phyloP scores from a whole-genome alignment of 2,113 vertebrate species.

The Rhizomys pruinosus region DNA sequence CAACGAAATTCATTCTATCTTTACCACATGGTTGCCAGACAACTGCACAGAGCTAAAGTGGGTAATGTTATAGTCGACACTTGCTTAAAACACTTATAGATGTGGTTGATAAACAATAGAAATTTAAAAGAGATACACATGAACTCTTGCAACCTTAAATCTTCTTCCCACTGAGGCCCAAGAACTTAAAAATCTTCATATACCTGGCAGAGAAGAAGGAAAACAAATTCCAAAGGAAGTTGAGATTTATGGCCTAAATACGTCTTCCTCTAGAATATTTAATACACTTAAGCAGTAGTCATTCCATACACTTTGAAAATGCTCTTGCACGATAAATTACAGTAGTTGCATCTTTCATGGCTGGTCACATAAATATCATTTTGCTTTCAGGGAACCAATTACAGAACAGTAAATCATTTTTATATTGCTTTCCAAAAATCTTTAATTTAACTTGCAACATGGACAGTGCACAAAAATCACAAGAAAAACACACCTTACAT shows the following conservation, averaged over 20 bases:
- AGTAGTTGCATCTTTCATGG: slow-evolving; percentile 73
- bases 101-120: slow-evolving; percentile 64
- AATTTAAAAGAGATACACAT: slow-evolving; percentile 61
- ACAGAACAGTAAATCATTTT: slow-evolving; percentile 79
- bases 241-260: slow-evolving; percentile 76
- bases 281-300: slow-evolving; percentile 70
- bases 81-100: slow-evolving; percentile 65
- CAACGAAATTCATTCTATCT: slow-evolving; percentile 57
- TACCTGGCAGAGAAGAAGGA: slow-evolving; percentile 64
- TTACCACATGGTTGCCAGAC: slow-evolving; percentile 68
- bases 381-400: slow-evolving; percentile 79
- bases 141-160: slow-evolving; percentile 64
- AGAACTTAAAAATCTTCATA: slow-evolving; percentile 65
- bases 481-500: slow-evolving; percentile 23
- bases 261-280: slow-evolving; percentile 72
- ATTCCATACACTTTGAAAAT: slow-evolving; percentile 63
- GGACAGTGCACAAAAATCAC: background rate
- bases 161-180: slow-evolving; percentile 15
- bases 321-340: slow-evolving; percentile 70
- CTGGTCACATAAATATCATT: slow-evolving; percentile 71
- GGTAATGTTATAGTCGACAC: slow-evolving; percentile 37
- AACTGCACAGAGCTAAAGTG: slow-evolving; percentile 17
- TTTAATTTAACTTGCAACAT: slow-evolving; percentile 68
- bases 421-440: slow-evolving; percentile 65
- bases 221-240: slow-evolving; percentile 68